These are phyloP conservation scores for Phylloscopus whistleri DNA, from an alignment of 2,113 vertebrate genomes.

Conservation along the genomic window DNA sequence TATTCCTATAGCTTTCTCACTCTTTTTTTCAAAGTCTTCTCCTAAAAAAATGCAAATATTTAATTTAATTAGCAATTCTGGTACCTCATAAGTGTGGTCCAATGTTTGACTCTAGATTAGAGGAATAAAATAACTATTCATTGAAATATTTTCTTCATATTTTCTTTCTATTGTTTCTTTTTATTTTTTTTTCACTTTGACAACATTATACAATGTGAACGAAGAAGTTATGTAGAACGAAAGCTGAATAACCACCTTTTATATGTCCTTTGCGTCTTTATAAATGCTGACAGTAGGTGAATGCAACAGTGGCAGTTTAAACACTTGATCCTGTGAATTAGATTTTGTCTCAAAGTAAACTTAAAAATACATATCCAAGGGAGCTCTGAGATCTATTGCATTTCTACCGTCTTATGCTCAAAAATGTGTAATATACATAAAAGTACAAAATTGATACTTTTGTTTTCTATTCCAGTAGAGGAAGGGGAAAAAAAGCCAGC, in stretches of 20 bases:
- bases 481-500: rapidly evolving
- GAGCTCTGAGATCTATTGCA: neutral
- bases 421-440: neutral
- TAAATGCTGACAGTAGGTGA: neutral
- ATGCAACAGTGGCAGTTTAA: neutral
- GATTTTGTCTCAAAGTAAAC: neutral
- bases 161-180: neutral
- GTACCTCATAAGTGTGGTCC: neutral
- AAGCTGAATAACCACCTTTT: neutral
- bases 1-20: neutral
- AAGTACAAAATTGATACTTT: neutral
- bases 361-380: neutral
- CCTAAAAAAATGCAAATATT: neutral
- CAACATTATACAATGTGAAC: neutral
- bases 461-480: neutral
- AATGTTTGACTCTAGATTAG: neutral
- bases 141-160: neutral
- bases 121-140: neutral
- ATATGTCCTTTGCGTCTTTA: neutral
- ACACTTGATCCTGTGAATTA: neutral
- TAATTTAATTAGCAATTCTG: neutral
- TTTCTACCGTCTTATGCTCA: neutral
- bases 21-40: neutral
- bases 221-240: neutral
- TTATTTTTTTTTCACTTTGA: neutral